Conservation (phyloP, 2,113 vertebrate species). For the Microtus richardsoni region DNA sequence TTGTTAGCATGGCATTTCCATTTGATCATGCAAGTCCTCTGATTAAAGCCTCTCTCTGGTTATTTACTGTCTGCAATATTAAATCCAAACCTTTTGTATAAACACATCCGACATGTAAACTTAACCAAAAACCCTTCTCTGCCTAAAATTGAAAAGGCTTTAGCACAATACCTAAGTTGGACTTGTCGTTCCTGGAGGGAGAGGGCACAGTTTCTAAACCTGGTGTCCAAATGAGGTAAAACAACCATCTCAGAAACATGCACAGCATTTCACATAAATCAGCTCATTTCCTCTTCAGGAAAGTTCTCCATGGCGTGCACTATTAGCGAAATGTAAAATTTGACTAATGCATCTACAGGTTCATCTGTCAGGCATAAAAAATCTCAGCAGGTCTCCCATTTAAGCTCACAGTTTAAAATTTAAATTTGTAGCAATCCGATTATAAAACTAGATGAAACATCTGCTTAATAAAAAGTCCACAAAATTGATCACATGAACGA, state of each 20-base stretch:
- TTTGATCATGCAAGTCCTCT: not conserved
- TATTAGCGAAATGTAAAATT: not conserved
- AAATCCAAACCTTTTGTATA: constrained; percentile 60
- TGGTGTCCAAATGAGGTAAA: not conserved
- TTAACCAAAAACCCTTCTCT: constrained; percentile 19
- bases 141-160: constrained; percentile 34
- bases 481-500: not conserved
- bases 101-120: constrained; percentile 54
- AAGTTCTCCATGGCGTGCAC: not conserved
- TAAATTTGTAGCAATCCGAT: constrained; percentile 11
- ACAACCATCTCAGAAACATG: not conserved
- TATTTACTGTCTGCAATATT: constrained; percentile 38
- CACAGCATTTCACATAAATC: not conserved
- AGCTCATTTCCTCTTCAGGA: not conserved
- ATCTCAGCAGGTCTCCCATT: not conserved
- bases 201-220: not conserved
- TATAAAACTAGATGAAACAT: not conserved
- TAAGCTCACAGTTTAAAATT: not conserved
- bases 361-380: constrained; percentile 32
- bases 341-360: not conserved
- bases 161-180: not conserved
- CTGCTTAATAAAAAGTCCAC: not conserved
- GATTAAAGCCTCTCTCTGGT: constrained; percentile 58
- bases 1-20: not conserved
- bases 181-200: not conserved